A percentile compares a stretch with the other conserved stretches of the same genome.
Conservation (phyloP, 64 coral and sea anemone species). For the Actinia equina region DNA sequence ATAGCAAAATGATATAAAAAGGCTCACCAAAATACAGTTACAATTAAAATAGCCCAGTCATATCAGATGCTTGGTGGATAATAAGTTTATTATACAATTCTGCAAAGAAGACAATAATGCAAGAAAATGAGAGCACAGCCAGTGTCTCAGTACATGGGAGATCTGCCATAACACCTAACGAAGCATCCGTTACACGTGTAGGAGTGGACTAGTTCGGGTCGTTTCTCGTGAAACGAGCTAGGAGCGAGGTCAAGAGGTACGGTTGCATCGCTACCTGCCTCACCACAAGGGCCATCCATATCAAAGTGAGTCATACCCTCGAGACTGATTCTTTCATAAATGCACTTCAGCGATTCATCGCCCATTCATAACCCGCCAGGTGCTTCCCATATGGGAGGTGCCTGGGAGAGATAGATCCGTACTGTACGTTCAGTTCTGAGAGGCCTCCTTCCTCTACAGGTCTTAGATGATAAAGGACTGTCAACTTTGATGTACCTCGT, state of each 20-base stretch:
- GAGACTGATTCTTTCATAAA: conserved; percentile 71
- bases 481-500: not conserved
- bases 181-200: conserved; percentile 26
- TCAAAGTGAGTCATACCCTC: conserved; percentile 51
- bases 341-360: conserved; percentile 52
- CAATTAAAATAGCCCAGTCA: too few species aligned
- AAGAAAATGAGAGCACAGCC: conserved; percentile 14
- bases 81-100: too few species aligned
- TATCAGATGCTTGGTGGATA: too few species aligned
- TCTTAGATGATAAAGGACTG: not conserved
- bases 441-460: not conserved
- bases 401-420: conserved; percentile 17
- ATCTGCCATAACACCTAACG: conserved; percentile 33
- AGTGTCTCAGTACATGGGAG: conserved; percentile 37
- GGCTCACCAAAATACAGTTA: too few species aligned
- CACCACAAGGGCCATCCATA: conserved; percentile 42
- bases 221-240: conserved; percentile 34
- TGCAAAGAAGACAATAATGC: too few species aligned
- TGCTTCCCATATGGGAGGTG: conserved; percentile 35
- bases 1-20: too few species aligned
- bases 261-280: conserved; percentile 50
- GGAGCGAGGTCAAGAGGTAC: conserved; percentile 34
- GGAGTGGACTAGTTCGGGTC: conserved; percentile 44
- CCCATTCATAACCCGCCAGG: conserved; percentile 12
- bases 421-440: conserved; percentile 29